Base-by-base conservation (phyloP, 2,113 vertebrate genomes). In the Origma solitaria region DNA sequence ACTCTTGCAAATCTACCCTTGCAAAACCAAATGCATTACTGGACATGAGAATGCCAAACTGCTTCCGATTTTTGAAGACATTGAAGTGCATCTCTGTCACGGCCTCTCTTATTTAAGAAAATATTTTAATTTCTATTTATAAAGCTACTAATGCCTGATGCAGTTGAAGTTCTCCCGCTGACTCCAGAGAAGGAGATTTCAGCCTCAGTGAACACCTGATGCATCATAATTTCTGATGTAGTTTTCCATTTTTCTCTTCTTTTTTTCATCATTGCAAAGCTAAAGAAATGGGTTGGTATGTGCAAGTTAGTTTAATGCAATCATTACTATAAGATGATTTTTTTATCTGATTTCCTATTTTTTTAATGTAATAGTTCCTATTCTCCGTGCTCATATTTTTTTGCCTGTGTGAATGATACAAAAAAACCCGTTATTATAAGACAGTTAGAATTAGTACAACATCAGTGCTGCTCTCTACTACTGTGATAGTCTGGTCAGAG, bases 351-450 rank as follows among this genome's bases (percentile, higher is more conserved):
- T 69, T 75, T 77, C 51, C n/a, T 37, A 11, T 42, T 10, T 8
- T 11, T 72, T 87, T 50, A 56, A 56, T 38, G 15, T 47, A 73
- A 56, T 33, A 73, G 17, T 15, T 85, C 7, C 16, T 21, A 6
- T 61, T 90, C n/a, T 65, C 9, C 50, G n/a, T 1, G 0, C 9
- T 44, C 6, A 21, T 14, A 8, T 7, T 15, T 35, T 64, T 7
- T 25, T 88, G 9, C 19, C 24, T 56, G 10, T 30, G 6, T 3
- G 33, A 83, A 56, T 13, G 45, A 54, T 19, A 30, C 7, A 80
- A 47, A 47, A 70, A n/a, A 10, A 6, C n/a, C n/a, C n/a, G 3
- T 58, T 64, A 27, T 19, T 23, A n/a, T 4, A 44, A 17, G 6
- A 28, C 7, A 45, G 5, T 18, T 38, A 37, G 44, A 64, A 72